Conservation (phyloP, 1,140 invertebrate species). For the Lasioglossum albipes region DNA sequence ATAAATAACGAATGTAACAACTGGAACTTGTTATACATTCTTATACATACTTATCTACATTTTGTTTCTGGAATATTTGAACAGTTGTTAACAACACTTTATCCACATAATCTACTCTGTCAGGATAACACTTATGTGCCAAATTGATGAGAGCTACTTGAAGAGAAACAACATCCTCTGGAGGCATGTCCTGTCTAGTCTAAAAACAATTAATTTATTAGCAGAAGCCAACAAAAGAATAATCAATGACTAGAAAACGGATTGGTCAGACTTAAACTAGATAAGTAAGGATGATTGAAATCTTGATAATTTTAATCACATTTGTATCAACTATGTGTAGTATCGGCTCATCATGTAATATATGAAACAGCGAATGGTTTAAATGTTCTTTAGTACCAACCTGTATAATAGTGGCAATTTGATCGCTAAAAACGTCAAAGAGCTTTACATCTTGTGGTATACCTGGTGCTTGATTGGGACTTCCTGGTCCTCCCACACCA, state of each 20-base stretch:
- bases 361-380: constrained; percentile 13
- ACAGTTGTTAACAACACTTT: constrained; percentile 95
- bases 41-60: constrained; percentile 85
- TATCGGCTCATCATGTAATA: constrained; percentile 70
- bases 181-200: constrained; percentile 94
- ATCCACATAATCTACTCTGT: constrained; percentile 96
- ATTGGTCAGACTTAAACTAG: constrained; percentile 78
- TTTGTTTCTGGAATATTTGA: constrained; percentile 90
- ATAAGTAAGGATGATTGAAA: constrained; percentile 66
- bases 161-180: constrained; percentile 97
- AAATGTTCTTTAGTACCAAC: constrained; percentile 76
- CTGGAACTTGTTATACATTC: constrained; percentile 1
- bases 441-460: constrained; percentile 94
- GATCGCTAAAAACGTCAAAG: constrained; percentile 99
- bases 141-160: constrained; percentile 97
- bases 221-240: constrained; percentile 45
- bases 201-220: constrained; percentile 82
- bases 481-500: constrained; percentile 79
- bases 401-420: constrained; percentile 97
- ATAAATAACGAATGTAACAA: not conserved
- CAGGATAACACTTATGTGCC: constrained; percentile 97
- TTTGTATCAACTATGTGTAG: constrained; percentile 65
- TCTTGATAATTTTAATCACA: constrained; percentile 53
- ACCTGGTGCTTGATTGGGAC: constrained; percentile 81
- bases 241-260: not conserved